Evolutionary conservation across 2,888 invertebrate species (phyloP).

Genomic region (Athalia circularis): DNA sequence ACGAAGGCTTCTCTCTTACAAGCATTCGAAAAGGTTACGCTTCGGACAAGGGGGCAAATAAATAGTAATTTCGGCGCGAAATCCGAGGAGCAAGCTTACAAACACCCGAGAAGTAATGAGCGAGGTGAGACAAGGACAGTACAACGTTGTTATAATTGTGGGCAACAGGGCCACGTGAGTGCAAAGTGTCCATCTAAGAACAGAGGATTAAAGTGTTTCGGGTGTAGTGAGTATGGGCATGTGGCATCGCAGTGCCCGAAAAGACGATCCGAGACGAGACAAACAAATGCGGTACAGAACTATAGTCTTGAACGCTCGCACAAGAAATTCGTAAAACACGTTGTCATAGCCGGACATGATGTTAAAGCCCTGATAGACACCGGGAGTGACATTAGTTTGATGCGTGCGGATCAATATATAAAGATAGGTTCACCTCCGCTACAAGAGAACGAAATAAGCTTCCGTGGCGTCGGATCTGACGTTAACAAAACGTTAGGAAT

Average conservation of each 20-base stretch:
- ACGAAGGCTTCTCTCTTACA: constrained; percentile 27
- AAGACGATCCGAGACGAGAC: neutral
- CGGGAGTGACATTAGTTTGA: constrained; percentile 50
- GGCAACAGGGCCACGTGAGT: constrained; percentile 44
- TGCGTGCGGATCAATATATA: constrained; percentile 44
- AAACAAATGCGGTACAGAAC: constrained; percentile 15
- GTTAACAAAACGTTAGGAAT: constrained; percentile 19
- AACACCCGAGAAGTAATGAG: neutral
- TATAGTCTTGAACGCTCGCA: neutral
- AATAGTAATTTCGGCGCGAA: neutral
- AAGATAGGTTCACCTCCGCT: constrained; percentile 44
- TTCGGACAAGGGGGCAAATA: constrained; percentile 10
- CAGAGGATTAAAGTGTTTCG: constrained; percentile 48
- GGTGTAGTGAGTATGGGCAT: constrained; percentile 47
- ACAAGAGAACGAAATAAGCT: constrained; percentile 33
- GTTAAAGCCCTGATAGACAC: constrained; percentile 48
- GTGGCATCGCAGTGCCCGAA: constrained; percentile 45
- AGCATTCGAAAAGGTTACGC: constrained; percentile 41
- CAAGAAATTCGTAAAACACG: constrained; percentile 43
- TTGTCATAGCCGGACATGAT: constrained; percentile 42
- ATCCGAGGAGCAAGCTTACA: neutral
- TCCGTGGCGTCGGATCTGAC: constrained; percentile 44
- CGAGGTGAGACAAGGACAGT: neutral
- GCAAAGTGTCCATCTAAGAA: constrained; percentile 45
- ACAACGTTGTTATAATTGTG: constrained; percentile 44